Evolutionary conservation across 2,888 invertebrate species (phyloP).

Genomic region (Hirtodrosophila trivittata): DNA sequence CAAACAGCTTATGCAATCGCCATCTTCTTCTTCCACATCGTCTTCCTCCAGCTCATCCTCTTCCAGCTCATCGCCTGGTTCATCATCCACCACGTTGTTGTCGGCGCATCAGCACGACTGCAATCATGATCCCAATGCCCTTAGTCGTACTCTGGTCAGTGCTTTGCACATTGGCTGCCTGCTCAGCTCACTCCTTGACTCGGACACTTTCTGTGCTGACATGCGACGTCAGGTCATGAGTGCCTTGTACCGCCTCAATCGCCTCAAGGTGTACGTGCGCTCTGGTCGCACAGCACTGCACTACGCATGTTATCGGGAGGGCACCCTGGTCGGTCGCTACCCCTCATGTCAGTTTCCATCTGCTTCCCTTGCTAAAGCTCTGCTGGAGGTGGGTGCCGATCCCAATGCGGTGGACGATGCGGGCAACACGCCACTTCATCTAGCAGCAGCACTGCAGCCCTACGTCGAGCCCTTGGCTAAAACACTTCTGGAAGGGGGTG

Average conservation of each 20-base stretch:
- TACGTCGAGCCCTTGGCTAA: conserved; percentile 89
- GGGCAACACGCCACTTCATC: conserved; percentile 94
- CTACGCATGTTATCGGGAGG: conserved; percentile 92
- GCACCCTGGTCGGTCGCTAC: conserved; percentile 88
- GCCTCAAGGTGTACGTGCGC: conserved; percentile 87
- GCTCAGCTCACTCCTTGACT: conserved; percentile 88
- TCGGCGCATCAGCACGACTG: conserved; percentile 84
- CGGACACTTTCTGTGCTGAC: conserved; percentile 85
- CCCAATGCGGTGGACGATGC: conserved; percentile 91
- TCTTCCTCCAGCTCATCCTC: conserved; percentile 36
- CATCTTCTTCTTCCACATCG: conserved; percentile 52
- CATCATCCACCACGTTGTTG: conserved; percentile 56
- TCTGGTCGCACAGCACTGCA: conserved; percentile 90
- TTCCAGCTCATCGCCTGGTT: conserved; percentile 28
- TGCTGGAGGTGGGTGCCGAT: conserved; percentile 92
- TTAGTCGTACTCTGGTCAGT: conserved; percentile 93
- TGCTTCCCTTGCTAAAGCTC: conserved; percentile 88
- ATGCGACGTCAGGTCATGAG: conserved; percentile 87
- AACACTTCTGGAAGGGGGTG: conserved; percentile 90
- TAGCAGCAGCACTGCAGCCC: conserved; percentile 90
- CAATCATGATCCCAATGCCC: conserved; percentile 89
- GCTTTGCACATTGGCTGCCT: conserved; percentile 93
- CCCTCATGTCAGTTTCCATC: conserved; percentile 90
- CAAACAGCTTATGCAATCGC: conserved; percentile 48
- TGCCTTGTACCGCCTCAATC: conserved; percentile 91